Percentiles rank a stretch among this genome's conserved stretches.
phyloP scores from a whole-genome alignment of 2,888 invertebrate species.

The Drosophila pseudotakahashii region DNA sequence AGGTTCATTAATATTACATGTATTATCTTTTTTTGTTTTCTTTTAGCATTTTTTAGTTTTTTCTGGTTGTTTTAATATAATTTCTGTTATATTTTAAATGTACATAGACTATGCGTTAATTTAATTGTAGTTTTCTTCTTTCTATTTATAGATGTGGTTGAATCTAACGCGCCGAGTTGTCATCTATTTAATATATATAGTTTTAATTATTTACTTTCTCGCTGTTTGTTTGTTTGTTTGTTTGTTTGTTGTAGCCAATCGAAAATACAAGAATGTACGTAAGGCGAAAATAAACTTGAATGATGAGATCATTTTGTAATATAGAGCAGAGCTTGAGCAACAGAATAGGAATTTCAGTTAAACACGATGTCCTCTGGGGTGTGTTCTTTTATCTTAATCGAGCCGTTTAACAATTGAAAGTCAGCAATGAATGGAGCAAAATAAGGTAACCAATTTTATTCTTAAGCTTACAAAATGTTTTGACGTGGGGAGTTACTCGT shows the following conservation, averaged over 20 bases:
- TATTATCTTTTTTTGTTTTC: slow-evolving; percentile 31
- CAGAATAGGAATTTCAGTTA: slow-evolving; percentile 38
- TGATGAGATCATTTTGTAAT: slow-evolving; percentile 84
- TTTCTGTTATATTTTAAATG: slow-evolving; percentile 74
- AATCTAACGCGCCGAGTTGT: slow-evolving; percentile 70
- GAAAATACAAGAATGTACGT: slow-evolving; percentile 55
- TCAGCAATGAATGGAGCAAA: slow-evolving; percentile 73
- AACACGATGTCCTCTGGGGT: slow-evolving; percentile 34
- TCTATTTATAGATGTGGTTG: slow-evolving; percentile 71
- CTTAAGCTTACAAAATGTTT: slow-evolving; percentile 54
- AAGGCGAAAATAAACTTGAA: slow-evolving; percentile 85
- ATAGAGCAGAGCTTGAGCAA: slow-evolving; percentile 69
- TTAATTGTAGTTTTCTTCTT: slow-evolving; percentile 61
- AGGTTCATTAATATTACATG: slow-evolving; percentile 67
- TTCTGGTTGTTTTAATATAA: slow-evolving; percentile 60
- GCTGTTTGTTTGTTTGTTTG: slow-evolving; percentile 55
- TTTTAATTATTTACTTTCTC: slow-evolving; percentile 40
- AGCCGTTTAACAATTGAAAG: slow-evolving; percentile 50
- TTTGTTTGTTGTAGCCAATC: slow-evolving; percentile 38
- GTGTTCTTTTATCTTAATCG: slow-evolving; percentile 21
- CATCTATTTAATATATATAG: slow-evolving; percentile 28
- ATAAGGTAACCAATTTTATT: slow-evolving; percentile 33
- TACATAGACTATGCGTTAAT: slow-evolving; percentile 74
- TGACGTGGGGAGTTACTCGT: slow-evolving; percentile 10
- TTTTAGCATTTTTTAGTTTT: slow-evolving; percentile 42